Conservation (phyloP, 2,797 vertebrate species). For the Aphelocoma californica region DNA sequence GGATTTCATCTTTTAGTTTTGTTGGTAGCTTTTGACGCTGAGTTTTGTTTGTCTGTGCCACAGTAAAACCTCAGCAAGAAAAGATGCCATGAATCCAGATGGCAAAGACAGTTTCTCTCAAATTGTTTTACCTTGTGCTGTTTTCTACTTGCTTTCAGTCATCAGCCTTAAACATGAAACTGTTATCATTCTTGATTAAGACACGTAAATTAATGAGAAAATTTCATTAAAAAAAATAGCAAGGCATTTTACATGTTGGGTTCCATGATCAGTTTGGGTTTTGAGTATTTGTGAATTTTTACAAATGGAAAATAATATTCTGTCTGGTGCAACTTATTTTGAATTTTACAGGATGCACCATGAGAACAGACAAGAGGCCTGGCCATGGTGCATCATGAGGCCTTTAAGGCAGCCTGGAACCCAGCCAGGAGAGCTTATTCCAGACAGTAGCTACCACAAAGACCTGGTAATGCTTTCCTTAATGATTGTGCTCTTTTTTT, state of each 20-base stretch:
- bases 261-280: background rate
- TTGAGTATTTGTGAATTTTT: background rate
- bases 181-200: background rate
- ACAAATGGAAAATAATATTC: background rate
- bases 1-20: background rate
- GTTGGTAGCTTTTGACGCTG: background rate
- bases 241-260: background rate
- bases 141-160: background rate
- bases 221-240: background rate
- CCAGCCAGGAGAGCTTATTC: background rate
- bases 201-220: background rate
- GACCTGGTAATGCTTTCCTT: background rate
- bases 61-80: background rate
- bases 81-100: background rate
- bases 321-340: background rate
- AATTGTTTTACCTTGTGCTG: background rate
- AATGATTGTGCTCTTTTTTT: background rate
- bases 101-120: background rate
- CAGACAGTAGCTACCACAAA: background rate
- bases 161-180: background rate
- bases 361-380: background rate
- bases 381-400: background rate
- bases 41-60: background rate
- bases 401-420: background rate
- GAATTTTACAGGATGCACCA: background rate